A percentile compares a stretch with the other conserved stretches of the same genome.
These are phyloP conservation scores for Spilogale gracilis DNA, from an alignment of 2,113 vertebrate genomes.

Conservation along the genomic window DNA sequence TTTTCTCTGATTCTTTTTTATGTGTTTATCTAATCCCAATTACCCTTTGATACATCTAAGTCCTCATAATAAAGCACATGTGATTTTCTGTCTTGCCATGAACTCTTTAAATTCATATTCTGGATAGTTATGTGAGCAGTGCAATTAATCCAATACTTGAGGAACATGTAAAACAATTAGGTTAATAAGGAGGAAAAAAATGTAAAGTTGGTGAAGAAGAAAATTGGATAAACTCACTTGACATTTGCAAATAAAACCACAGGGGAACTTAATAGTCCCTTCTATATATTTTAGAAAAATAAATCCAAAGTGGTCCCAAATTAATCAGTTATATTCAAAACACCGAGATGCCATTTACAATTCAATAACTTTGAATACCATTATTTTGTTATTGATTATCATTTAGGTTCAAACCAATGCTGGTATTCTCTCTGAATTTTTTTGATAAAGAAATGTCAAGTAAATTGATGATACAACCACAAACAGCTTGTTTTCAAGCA, in stretches of 20 bases:
- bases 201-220: constrained; percentile 26
- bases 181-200: background rate
- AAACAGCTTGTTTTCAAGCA: background rate
- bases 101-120: constrained; percentile 13
- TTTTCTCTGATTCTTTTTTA: constrained; percentile 24
- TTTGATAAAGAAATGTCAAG: background rate
- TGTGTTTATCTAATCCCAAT: constrained; percentile 3
- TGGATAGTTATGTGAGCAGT: background rate
- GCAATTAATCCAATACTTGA: background rate
- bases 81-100: background rate
- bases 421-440: background rate
- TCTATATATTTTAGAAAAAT: background rate
- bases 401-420: background rate
- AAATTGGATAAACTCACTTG: background rate
- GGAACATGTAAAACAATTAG: background rate
- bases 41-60: constrained; percentile 10
- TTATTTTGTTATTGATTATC: background rate
- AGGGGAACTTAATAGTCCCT: background rate
- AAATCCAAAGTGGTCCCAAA: background rate
- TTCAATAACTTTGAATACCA: background rate
- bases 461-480: background rate
- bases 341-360: background rate
- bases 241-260: background rate
- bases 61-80: background rate
- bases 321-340: background rate